Evolutionary conservation across 1,140 invertebrate species (phyloP).

Genomic region (Atta cephalotes): DNA sequence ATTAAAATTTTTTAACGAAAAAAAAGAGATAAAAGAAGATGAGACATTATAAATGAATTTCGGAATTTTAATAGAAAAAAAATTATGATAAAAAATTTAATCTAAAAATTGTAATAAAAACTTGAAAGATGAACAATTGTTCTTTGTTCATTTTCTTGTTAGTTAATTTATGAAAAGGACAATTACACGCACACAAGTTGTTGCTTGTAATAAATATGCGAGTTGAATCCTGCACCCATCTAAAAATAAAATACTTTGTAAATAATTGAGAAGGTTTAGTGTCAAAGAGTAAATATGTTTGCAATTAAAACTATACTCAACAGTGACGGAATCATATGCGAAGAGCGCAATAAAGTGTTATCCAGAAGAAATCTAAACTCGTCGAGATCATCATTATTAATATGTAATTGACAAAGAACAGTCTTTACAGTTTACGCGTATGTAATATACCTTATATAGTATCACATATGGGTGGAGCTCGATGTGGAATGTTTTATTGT

Average conservation of each 20-base stretch:
- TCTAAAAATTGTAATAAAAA: not conserved
- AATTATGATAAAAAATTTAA: not conserved
- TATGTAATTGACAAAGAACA: constrained; percentile 10
- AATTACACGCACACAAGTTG: not conserved
- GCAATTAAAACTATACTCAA: constrained; percentile 4
- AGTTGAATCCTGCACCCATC: no score
- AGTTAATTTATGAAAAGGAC: not conserved
- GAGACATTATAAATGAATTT: not conserved
- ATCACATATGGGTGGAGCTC: not conserved
- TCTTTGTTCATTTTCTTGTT: not conserved
- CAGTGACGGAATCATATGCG: not conserved
- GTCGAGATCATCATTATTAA: constrained; percentile 47
- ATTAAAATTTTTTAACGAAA: not conserved
- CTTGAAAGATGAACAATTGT: not conserved
- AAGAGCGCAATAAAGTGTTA: constrained; percentile 21
- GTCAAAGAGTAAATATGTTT: not conserved
- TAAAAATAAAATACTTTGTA: not conserved
- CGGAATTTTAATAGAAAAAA: not conserved
- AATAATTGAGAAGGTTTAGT: not conserved
- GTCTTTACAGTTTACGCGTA: not conserved
- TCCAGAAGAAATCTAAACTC: not conserved
- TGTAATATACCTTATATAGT: constrained; percentile 26
- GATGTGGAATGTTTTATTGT: constrained; percentile 38
- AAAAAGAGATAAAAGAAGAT: not conserved
- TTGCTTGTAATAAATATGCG: no score